Percentiles rank a stretch among this genome's conserved stretches.
Conservation (phyloP, 2,113 vertebrate species). For the Rhinopithecus roxellana region DNA sequence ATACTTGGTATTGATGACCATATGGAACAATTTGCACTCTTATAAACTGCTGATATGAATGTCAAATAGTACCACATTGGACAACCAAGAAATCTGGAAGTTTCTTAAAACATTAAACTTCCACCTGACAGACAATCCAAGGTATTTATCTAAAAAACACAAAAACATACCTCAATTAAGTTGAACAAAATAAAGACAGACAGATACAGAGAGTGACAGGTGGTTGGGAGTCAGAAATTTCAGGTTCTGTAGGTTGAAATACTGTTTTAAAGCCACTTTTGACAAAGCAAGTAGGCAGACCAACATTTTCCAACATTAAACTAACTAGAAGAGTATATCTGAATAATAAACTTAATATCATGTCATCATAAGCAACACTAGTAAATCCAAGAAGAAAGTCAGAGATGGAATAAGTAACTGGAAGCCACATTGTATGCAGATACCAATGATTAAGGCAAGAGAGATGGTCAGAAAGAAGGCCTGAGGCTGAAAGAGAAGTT, state of each 20-base stretch:
- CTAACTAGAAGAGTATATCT: background rate
- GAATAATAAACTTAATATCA: background rate
- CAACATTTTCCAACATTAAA: background rate
- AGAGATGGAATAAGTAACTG: background rate
- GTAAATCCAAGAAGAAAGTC: background rate
- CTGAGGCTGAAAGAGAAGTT: background rate
- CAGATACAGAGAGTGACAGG: background rate
- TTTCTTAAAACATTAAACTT: background rate
- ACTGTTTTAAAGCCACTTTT: background rate
- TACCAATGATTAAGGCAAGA: background rate
- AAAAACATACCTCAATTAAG: background rate
- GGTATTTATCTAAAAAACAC: background rate
- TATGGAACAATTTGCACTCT: background rate
- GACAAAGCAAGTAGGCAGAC: background rate
- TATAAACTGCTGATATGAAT: background rate
- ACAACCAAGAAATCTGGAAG: background rate
- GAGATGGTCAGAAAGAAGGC: background rate
- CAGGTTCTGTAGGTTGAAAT: background rate
- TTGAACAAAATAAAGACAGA: background rate
- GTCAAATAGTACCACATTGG: background rate
- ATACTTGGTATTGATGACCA: background rate
- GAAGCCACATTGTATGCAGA: background rate
- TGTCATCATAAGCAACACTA: background rate
- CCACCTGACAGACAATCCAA: background rate
- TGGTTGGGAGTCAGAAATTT: background rate